A percentile compares a stretch with the other conserved stretches of the same genome.
Evolutionary conservation across 64 coral and sea anemone species (phyloP).

Genomic region (Astreopora myriophthalma): DNA sequence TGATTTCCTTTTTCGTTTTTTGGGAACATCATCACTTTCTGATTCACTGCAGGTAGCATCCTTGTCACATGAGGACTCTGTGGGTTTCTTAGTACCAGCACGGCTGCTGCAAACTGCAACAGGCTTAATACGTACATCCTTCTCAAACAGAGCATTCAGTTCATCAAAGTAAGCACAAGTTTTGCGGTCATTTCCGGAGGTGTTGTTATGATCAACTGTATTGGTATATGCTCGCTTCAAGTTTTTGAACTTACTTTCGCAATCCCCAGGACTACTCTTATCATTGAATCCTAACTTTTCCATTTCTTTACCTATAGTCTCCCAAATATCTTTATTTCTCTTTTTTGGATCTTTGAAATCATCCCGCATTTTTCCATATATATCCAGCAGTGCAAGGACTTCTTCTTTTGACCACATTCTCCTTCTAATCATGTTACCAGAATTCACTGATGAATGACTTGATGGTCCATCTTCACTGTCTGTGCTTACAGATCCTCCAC

Average conservation of each 20-base stretch:
- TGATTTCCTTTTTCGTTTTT: slow-evolving; percentile 50
- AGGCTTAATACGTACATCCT: slow-evolving; percentile 34
- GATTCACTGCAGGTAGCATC: slow-evolving; percentile 45
- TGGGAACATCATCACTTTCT: slow-evolving; percentile 39
- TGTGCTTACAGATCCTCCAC: slow-evolving; percentile 48
- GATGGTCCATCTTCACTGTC: slow-evolving; percentile 44
- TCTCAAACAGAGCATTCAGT: slow-evolving; percentile 14
- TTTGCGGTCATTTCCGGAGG: slow-evolving; percentile 63
- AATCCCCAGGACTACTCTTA: slow-evolving; percentile 40
- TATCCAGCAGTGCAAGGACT: slow-evolving; percentile 52
- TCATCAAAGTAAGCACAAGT: slow-evolving; percentile 57
- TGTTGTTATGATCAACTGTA: slow-evolving; percentile 66
- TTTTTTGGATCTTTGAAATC: slow-evolving; percentile 58
- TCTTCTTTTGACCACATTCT: slow-evolving; percentile 55
- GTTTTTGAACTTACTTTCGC: slow-evolving; percentile 52
- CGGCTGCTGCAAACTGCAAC: slow-evolving; percentile 39
- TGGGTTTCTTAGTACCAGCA: slow-evolving; percentile 29
- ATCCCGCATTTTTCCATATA: slow-evolving; percentile 29
- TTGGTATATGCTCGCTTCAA: slow-evolving; percentile 42
- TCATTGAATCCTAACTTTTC: slow-evolving; percentile 47
- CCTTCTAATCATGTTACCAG: slow-evolving; percentile 38
- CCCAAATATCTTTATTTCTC: slow-evolving; percentile 60
- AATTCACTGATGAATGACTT: slow-evolving; percentile 44
- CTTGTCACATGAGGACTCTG: slow-evolving; percentile 29
- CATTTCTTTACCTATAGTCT: slow-evolving; percentile 39